Conservation (phyloP, 2,797 vertebrate genomes). For the Triplophysa yarkandensis region DNA sequence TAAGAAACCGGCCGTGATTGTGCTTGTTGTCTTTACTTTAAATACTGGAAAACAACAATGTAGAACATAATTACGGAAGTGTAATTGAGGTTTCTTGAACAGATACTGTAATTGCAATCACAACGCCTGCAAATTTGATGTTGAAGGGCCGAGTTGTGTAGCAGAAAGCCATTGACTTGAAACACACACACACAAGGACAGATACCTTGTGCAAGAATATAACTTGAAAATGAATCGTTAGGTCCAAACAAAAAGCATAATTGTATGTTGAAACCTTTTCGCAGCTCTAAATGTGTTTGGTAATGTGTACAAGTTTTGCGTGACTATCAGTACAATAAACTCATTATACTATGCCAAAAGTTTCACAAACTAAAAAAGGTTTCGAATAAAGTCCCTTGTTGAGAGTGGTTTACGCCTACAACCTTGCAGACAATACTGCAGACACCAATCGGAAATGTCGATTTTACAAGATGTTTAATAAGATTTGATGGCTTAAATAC, state of each 20-base stretch:
- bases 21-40: too few relatives aligned
- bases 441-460: too few relatives aligned
- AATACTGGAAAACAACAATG: constrained; percentile 5
- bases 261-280: constrained; percentile 58
- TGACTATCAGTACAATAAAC: too few relatives aligned
- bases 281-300: constrained; percentile 28
- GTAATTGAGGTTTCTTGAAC: constrained; percentile 46
- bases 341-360: too few relatives aligned
- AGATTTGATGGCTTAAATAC: too few relatives aligned
- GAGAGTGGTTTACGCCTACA: too few relatives aligned
- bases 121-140: constrained; percentile 47
- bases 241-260: constrained; percentile 68
- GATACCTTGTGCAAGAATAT: constrained; percentile 71
- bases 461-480: too few relatives aligned
- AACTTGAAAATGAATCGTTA: constrained; percentile 76
- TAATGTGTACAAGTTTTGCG: too few relatives aligned
- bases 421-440: too few relatives aligned
- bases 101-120: constrained; percentile 53
- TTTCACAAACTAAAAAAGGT: too few relatives aligned
- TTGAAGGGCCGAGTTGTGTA: constrained; percentile 41
- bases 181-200: constrained; percentile 56
- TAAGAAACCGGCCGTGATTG: too few relatives aligned
- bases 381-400: too few relatives aligned
- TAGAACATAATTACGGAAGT: constrained; percentile 55
- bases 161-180: constrained; percentile 65